Conservation (phyloP, 2,113 vertebrate species). For the Lichenostomus cassidix region DNA sequence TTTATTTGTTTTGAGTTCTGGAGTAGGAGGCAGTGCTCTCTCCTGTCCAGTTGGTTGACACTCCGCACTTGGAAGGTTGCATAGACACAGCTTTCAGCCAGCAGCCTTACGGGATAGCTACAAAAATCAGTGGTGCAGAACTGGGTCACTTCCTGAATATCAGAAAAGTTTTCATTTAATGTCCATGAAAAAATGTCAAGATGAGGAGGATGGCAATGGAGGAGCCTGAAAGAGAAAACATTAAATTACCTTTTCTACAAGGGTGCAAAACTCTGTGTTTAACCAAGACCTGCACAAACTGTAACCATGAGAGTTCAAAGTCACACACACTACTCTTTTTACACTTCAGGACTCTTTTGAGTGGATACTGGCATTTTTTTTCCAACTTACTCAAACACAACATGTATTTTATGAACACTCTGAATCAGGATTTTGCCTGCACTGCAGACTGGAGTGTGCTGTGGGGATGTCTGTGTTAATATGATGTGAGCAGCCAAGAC, state of each 20-base stretch:
- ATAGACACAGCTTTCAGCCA: conserved; percentile 99
- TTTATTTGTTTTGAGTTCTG: conserved; percentile 83
- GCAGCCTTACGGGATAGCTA: conserved; percentile 96
- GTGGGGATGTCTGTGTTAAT: background rate
- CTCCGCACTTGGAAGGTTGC: conserved; percentile 95
- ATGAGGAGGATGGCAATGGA: conserved; percentile 93
- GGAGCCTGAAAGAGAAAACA: conserved; percentile 84
- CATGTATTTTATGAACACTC: background rate
- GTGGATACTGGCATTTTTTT: background rate
- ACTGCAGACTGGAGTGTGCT: background rate
- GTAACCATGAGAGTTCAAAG: background rate
- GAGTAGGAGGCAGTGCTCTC: conserved; percentile 81
- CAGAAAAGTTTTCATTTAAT: conserved; percentile 87
- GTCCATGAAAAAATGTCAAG: conserved; percentile 91
- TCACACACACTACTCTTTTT: background rate
- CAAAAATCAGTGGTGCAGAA: conserved; percentile 93
- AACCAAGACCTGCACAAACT: conserved; percentile 22
- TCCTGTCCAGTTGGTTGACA: conserved; percentile 84
- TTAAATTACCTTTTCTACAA: conserved; percentile 65
- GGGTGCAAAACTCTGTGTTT: background rate
- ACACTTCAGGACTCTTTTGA: background rate
- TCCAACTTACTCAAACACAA: background rate
- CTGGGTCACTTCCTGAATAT: conserved; percentile 98
- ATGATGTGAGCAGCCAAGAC: background rate
- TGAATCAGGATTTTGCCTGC: background rate